Evolutionary conservation across 2,888 invertebrate genomes (phyloP).

Genomic region (Leucophenga montana): DNA sequence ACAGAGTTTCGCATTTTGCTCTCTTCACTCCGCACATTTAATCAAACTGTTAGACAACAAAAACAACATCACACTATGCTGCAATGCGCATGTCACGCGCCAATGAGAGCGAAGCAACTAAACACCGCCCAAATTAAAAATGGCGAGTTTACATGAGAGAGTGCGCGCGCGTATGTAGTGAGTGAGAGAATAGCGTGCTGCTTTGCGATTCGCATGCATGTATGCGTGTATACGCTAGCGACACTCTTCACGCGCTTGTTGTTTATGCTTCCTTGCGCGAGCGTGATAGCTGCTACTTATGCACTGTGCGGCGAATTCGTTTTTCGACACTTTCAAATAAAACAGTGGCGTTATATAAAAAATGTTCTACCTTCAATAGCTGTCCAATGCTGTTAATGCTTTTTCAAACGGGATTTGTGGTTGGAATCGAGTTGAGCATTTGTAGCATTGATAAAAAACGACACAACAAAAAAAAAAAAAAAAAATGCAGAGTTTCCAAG

Average conservation of each 20-base stretch:
- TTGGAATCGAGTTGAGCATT: no score
- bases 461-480: no score
- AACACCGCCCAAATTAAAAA: conserved; percentile 72
- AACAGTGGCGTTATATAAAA: conserved; percentile 35
- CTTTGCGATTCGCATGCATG: no score
- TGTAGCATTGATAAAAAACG: no score
- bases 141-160: conserved; percentile 67
- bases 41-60: conserved; percentile 36
- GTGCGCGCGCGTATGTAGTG: no score
- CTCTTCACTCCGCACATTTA: neutral
- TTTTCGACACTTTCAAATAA: neutral
- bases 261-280: neutral
- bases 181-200: conserved; percentile 21
- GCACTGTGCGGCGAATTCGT: conserved; percentile 8
- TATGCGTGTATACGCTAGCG: conserved; percentile 18
- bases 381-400: no score
- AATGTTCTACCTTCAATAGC: neutral
- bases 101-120: conserved; percentile 62
- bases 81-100: conserved; percentile 64
- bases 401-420: no score
- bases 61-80: conserved; percentile 54
- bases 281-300: conserved; percentile 17
- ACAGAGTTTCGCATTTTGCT: no score
- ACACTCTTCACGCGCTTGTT: conserved; percentile 41
- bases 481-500: no score